A percentile compares a stretch with the other conserved stretches of the same genome.
Conservation (phyloP, 1,140 invertebrate species). For the Chelonus insularis region DNA sequence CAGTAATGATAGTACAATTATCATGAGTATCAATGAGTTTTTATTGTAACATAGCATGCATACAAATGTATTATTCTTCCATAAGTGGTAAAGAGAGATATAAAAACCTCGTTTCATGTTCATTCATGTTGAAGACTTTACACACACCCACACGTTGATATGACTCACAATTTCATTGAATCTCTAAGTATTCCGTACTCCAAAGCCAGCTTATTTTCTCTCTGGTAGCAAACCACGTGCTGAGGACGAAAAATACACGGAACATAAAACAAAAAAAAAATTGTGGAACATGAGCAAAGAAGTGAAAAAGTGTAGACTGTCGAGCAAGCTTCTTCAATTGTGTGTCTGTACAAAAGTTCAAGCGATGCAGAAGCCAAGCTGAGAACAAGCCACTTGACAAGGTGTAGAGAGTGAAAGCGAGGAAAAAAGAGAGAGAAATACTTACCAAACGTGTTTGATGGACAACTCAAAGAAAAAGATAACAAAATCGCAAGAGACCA, state of each 20-base stretch:
- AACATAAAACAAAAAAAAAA: constrained; percentile 3
- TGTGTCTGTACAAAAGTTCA: constrained; percentile 15
- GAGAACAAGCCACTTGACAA: constrained; percentile 18
- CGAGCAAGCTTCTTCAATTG: constrained; percentile 25
- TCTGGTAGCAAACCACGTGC: neutral
- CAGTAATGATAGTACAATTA: neutral
- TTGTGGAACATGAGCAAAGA: neutral
- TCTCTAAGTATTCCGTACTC: neutral
- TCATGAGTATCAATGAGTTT: no score
- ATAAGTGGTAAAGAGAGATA: neutral
- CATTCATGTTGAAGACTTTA: neutral
- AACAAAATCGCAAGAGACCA: constrained; percentile 16
- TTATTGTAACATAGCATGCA: neutral
- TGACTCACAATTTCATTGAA: constrained; percentile 1
- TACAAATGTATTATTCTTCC: neutral
- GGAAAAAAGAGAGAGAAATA: constrained; percentile 4
- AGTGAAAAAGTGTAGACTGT: constrained; percentile 4
- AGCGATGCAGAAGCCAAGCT: constrained; percentile 14
- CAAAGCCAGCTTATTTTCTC: neutral
- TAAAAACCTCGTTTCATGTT: neutral
- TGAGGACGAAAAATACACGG: neutral
- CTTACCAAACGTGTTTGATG: neutral
- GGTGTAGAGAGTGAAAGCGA: neutral
- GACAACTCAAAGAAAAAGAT: constrained; percentile 7
- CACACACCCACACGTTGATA: neutral